Percentiles rank a stretch among this genome's conserved stretches.
Evolutionary conservation across 2,888 invertebrate species (phyloP).

Genomic region (Ferdinandea cuprea): DNA sequence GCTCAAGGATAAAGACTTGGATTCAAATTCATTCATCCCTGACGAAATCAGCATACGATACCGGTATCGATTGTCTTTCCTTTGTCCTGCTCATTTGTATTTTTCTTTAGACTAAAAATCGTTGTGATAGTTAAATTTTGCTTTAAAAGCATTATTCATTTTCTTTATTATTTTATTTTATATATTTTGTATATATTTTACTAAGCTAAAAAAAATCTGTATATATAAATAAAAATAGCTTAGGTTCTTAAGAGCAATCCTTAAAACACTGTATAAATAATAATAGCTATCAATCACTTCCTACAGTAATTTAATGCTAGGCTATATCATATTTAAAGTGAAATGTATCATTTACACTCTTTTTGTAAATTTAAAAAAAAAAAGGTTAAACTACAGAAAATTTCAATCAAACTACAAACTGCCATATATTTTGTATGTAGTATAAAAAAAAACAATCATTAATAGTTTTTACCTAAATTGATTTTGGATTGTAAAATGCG

Average conservation of each 20-base stretch:
- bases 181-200: slow-evolving; percentile 52
- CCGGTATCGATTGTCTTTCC: background rate
- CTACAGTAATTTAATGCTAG: slow-evolving; percentile 43
- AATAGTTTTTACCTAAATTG: slow-evolving; percentile 6
- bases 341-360: slow-evolving; percentile 65
- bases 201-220: slow-evolving; percentile 2
- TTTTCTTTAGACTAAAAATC: slow-evolving; percentile 66
- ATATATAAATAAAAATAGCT: slow-evolving; percentile 23
- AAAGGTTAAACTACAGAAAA: slow-evolving; percentile 6
- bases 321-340: slow-evolving; percentile 40
- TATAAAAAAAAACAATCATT: slow-evolving; percentile 28
- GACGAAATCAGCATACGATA: background rate
- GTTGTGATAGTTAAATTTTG: slow-evolving; percentile 71
- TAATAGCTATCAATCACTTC: slow-evolving; percentile 43
- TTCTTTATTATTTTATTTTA: slow-evolving; percentile 27
- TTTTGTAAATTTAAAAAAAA: slow-evolving; percentile 60
- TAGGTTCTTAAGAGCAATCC: slow-evolving; percentile 33
- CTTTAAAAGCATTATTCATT: slow-evolving; percentile 71
- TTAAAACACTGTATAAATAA: slow-evolving; percentile 53
- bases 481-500: slow-evolving; percentile 16
- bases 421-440: slow-evolving; percentile 72
- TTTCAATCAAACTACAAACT: slow-evolving; percentile 70
- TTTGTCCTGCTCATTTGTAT: slow-evolving; percentile 43
- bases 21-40: too few relatives aligned
- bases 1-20: too few relatives aligned